Percentiles rank a stretch among this genome's conserved stretches.
Conservation (phyloP, 2,888 invertebrate species). For the Aleiodes testaceus region DNA sequence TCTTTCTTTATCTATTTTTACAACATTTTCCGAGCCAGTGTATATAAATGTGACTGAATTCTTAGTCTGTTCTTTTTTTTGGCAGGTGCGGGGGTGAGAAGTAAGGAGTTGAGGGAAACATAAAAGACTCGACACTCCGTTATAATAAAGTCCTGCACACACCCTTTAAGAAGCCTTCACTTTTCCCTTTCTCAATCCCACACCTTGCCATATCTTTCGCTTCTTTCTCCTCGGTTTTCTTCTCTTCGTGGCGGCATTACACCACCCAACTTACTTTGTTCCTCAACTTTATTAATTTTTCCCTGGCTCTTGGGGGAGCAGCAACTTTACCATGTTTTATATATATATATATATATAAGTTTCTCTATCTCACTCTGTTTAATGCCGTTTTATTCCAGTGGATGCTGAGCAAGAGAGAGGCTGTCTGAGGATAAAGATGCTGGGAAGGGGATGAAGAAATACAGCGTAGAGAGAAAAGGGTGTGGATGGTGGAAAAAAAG, state of each 20-base stretch:
- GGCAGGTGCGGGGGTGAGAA: conserved; percentile 42
- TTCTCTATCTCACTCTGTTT: conserved; percentile 20
- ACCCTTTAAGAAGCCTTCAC: conserved; percentile 66
- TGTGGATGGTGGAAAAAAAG: conserved; percentile 45
- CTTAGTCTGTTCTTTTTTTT: not conserved
- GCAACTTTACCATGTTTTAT: conserved; percentile 42
- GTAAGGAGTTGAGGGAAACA: conserved; percentile 59
- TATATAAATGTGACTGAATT: conserved; percentile 17
- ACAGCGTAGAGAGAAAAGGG: conserved; percentile 31
- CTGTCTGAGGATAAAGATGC: conserved; percentile 31
- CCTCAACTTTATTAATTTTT: conserved; percentile 74
- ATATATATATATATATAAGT: conserved; percentile 25
- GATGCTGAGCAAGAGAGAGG: conserved; percentile 15
- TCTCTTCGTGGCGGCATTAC: conserved; percentile 63
- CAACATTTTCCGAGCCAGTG: conserved; percentile 1
- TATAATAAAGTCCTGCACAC: conserved; percentile 70
- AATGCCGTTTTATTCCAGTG: conserved; percentile 39
- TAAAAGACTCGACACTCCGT: conserved; percentile 72
- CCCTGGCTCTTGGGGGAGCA: conserved; percentile 71
- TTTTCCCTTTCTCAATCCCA: conserved; percentile 52
- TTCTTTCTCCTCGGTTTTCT: conserved; percentile 36
- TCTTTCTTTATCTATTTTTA: conserved; percentile 43
- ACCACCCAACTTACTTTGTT: conserved; percentile 73
- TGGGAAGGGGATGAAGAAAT: conserved; percentile 16
- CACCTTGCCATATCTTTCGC: conserved; percentile 36